Base-by-base conservation (phyloP, 2,888 invertebrate species). In the Sarcophaga caerulescens region DNA sequence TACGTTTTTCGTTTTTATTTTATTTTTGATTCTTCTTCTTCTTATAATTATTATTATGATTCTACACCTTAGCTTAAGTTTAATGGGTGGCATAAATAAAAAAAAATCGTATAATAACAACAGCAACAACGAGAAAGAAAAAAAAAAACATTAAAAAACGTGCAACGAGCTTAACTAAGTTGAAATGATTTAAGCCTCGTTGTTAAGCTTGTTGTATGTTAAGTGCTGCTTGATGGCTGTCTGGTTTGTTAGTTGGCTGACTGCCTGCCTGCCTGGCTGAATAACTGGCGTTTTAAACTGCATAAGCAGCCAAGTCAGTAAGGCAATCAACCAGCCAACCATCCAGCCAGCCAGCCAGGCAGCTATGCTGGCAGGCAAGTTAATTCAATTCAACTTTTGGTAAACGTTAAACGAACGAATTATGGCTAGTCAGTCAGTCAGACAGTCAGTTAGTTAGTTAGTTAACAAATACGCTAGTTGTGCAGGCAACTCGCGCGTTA, bases 131-230 rank as follows among this genome's bases (percentile, higher is more conserved):
- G 21, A 45, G n/a, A 52, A 75, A 17, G 52, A 62, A 21, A 35
- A 63, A 73, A 21, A 65, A 73, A 78, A 35, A 73, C 71, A 79
- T 82, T 75, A 75, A 83, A 78, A 81, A 84, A 81, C 86, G 81
- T 86, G 86, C 86, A 86, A 84, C 86, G 81, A 84, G 84, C 86
- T 84, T 85, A 87, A 81, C 84, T 87, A 87, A 87, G 85, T 87
- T 87, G 87, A 81, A 85, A 87, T 89, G 85, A 87, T 87, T 88
- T 87, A 85, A 87, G 88, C 87, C 84, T 84, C 79, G 77, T 88
- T 88, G 88, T 87, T 88, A 35, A 71, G 88, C 86, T 88, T 88
- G 86, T 85, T 87, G 81, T 84, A 80, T 86, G 85, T 77, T 85
- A 82, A 65, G 80, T 74, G 76, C 73, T 74, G 76, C 73, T 85